A percentile compares a stretch with the other conserved stretches of the same genome.
Evolutionary conservation across 2,797 vertebrate genomes (phyloP).

Genomic region (Chaetodon trifasciatus): DNA sequence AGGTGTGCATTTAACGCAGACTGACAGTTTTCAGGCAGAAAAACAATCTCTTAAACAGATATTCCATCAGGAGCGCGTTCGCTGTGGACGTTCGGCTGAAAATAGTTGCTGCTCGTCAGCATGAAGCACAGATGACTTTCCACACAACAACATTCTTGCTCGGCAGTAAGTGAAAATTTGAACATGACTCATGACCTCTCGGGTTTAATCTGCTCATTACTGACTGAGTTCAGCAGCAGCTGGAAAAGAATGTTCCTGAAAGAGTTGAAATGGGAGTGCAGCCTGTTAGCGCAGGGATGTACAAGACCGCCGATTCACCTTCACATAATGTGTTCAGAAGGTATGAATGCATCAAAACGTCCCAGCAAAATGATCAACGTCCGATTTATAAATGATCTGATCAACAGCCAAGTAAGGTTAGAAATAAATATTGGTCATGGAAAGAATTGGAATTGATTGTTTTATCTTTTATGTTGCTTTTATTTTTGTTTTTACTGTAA

Average conservation of each 20-base stretch:
- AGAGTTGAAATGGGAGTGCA: background rate
- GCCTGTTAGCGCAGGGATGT: background rate
- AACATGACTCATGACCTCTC: slow-evolving; percentile 36
- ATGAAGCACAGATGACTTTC: slow-evolving; percentile 22
- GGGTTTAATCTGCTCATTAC: slow-evolving; percentile 50
- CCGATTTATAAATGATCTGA: too few relatives aligned
- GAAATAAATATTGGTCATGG: too few relatives aligned
- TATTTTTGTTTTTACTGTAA: too few relatives aligned
- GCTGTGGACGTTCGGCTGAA: background rate
- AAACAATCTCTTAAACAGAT: slow-evolving; percentile 8
- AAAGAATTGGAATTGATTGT: too few relatives aligned
- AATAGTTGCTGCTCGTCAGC: background rate
- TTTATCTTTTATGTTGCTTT: background rate
- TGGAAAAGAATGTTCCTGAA: slow-evolving; percentile 6
- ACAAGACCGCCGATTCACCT: background rate
- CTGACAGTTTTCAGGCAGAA: background rate
- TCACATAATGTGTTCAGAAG: background rate
- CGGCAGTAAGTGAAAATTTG: slow-evolving; percentile 21
- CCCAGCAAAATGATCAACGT: background rate
- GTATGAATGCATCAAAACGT: background rate
- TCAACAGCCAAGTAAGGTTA: background rate
- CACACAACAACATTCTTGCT: slow-evolving; percentile 27
- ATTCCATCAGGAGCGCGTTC: background rate
- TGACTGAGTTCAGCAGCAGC: slow-evolving; percentile 21
- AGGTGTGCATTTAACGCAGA: background rate